These are phyloP conservation scores for Siderastrea siderea DNA, from an alignment of 92 coral and sea anemone genomes.

Conservation along the genomic window DNA sequence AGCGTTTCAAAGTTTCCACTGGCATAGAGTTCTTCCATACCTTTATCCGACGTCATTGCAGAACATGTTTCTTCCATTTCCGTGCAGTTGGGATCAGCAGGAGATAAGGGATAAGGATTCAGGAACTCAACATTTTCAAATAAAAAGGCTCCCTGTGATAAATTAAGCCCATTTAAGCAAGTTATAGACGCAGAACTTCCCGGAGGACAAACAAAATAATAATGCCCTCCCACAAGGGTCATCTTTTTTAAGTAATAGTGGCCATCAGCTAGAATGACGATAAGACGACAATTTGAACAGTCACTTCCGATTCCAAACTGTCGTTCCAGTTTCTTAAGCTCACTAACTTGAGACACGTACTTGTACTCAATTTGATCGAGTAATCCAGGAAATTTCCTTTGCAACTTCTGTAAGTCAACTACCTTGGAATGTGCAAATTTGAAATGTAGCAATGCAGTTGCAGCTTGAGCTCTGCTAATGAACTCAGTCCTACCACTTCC, in stretches of 20 bases:
- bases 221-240: not conserved
- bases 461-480: conserved; percentile 3
- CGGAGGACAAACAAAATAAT: conserved; percentile 8
- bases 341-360: not conserved
- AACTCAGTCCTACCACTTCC: not conserved
- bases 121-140: not conserved
- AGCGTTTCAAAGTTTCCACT: not conserved
- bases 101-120: not conserved
- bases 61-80: not conserved
- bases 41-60: not conserved
- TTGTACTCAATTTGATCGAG: not conserved
- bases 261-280: not conserved
- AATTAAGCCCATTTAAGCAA: not conserved
- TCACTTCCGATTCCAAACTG: not conserved
- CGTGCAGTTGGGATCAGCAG: not conserved
- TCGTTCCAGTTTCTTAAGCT: not conserved
- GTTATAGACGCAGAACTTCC: not conserved
- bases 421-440: not conserved
- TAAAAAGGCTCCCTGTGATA: not conserved
- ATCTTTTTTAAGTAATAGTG: not conserved
- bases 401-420: not conserved
- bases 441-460: not conserved
- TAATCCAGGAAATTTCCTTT: not conserved
- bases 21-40: not conserved
- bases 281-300: not conserved